Base-by-base conservation (phyloP, 2,113 vertebrate genomes). In the Phasianus colchicus region DNA sequence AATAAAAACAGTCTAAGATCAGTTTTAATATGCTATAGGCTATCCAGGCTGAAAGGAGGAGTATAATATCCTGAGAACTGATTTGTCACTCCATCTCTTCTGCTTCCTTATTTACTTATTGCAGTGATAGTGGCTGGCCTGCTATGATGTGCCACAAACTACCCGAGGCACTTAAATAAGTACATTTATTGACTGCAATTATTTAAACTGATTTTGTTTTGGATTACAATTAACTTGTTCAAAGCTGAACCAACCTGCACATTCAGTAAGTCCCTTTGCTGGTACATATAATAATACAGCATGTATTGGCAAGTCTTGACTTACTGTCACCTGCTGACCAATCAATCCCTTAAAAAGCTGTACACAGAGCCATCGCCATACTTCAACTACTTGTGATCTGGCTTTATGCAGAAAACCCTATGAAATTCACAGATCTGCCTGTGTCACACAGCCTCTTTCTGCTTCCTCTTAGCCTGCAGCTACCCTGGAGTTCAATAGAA, bases 11-110 rank as follows among this genome's bases (percentile, higher is more conserved):
- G 20, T 22, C 6, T 47, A 27, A 64, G 4, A 5, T 60, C 69
- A 54, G 0, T 0, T 50, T 32, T n/a, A 55, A 40, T 0, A 0
- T 32, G 52, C 54, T 58, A 27, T 29, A 82, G 64, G 45, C 61
- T 77, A 42, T 45, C 34, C 72, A 80, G 52, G 76, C 17, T 82
- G 86, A 48, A 83, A 77, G 30, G 45, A 50, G 34, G 76, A 61
- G 9, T 52, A 10, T 17, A 85, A 85, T 34, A 80, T 47, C 61
- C 40, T 57, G 66, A 22, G 20, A 82, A 27, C 54, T 88, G 85
- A 52, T 63, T 60, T 89, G 80, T 67, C 70, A 92, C 48, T 89
- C 25, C 21, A 87, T 72, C 69, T 25, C 40, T 70, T 70, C 43
- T 55, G 38, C 77, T 83, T 73, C 34, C 6, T 76, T 29, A 72